phyloP scores from a whole-genome alignment of 37 sponge, comb jelly and placozoan genomes.

The Geodia barretti region DNA sequence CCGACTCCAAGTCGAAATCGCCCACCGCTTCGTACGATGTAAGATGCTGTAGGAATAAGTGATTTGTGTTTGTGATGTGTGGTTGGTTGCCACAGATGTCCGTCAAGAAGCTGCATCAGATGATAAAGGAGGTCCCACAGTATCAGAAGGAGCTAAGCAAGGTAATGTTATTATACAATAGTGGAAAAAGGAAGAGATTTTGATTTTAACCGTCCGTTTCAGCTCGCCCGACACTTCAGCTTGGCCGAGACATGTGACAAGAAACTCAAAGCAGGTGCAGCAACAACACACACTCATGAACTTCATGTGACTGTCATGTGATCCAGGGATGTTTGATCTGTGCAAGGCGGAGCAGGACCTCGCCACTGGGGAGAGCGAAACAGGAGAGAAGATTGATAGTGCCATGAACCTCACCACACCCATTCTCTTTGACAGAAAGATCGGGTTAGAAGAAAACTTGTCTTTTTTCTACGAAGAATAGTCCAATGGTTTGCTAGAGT shows the following conservation, averaged over 20 bases:
- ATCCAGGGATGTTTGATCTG: constrained; percentile 16
- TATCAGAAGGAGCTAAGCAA: constrained; percentile 72
- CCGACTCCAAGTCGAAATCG: constrained; percentile 17
- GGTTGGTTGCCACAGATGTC: constrained; percentile 5
- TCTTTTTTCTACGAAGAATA: too few species aligned
- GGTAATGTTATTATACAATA: constrained; percentile 22
- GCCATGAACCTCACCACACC: constrained; percentile 59
- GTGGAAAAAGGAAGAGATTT: too few species aligned
- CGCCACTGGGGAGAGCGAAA: constrained; percentile 42
- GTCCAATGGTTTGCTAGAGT: too few species aligned
- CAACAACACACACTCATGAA: background rate
- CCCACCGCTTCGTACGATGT: background rate
- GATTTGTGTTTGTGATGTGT: background rate
- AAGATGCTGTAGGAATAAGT: background rate
- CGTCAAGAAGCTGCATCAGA: constrained; percentile 49
- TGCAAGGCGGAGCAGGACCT: constrained; percentile 68
- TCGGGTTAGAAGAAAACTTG: constrained; percentile 26
- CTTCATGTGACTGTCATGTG: background rate
- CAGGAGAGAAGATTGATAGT: constrained; percentile 53
- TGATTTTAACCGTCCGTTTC: too few species aligned
- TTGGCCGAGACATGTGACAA: constrained; percentile 33
- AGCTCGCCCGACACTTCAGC: constrained; percentile 35
- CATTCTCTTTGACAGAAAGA: constrained; percentile 38
- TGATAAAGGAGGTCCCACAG: constrained; percentile 75
- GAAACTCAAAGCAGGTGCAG: constrained; percentile 19